Evolutionary conservation across 2,797 vertebrate species (phyloP).

Genomic region (Neopelma chrysocephalum): DNA sequence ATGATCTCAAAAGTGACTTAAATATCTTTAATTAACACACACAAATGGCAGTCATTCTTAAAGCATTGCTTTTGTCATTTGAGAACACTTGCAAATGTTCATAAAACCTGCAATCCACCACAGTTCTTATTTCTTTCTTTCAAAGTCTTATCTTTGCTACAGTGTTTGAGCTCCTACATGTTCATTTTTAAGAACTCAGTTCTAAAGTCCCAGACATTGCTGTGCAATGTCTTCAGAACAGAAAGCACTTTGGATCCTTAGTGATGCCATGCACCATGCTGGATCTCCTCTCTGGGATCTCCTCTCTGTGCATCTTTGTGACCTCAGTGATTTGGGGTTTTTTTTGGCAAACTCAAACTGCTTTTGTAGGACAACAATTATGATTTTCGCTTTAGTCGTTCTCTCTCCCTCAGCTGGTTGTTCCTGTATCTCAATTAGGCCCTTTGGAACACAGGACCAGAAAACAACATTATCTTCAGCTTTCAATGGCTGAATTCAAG

Average conservation of each 20-base stretch:
- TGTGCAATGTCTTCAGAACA: background rate
- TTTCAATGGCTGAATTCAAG: background rate
- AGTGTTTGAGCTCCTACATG: background rate
- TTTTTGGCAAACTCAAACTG: background rate
- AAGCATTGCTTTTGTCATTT: background rate
- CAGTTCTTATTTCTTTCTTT: background rate
- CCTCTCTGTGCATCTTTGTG: background rate
- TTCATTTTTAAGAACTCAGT: background rate
- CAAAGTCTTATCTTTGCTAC: background rate
- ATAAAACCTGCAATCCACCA: background rate
- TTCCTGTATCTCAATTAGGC: background rate
- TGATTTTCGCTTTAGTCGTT: background rate
- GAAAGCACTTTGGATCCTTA: background rate
- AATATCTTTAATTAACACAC: background rate
- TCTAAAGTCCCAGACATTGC: background rate
- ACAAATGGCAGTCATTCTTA: background rate
- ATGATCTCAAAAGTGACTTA: background rate
- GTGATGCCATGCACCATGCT: accelerated
- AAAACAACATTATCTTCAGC: background rate
- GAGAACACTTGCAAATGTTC: background rate
- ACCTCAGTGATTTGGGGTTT: accelerated
- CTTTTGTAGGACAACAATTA: background rate
- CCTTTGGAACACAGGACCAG: background rate
- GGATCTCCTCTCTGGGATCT: background rate
- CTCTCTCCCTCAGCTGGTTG: background rate